Conservation (phyloP, 2,888 invertebrate species). For the Tholera decimalis region DNA sequence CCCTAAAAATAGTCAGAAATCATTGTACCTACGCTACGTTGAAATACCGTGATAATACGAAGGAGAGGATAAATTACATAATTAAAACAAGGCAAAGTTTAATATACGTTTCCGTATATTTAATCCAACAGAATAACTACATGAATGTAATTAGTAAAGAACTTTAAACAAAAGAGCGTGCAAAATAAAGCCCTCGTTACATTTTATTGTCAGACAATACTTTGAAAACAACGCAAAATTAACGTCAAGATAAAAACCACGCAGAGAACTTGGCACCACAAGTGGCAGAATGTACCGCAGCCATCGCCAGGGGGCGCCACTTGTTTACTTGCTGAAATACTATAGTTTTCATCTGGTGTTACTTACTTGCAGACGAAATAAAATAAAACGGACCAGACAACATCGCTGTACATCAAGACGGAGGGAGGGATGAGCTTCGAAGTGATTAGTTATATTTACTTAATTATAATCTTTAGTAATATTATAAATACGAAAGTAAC, state of each 20-base stretch:
- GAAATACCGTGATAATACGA: too few relatives aligned
- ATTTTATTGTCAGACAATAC: slow-evolving; percentile 52
- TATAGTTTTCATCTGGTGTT: not conserved
- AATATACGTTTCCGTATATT: not conserved
- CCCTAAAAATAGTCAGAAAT: too few relatives aligned
- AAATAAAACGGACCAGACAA: too few relatives aligned
- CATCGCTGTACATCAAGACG: too few relatives aligned
- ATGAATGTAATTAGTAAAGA: not conserved
- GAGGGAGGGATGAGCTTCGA: too few relatives aligned
- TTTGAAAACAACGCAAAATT: slow-evolving; percentile 42
- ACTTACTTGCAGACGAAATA: slow-evolving; percentile 7
- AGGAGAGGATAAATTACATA: too few relatives aligned
- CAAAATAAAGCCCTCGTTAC: slow-evolving; percentile 38
- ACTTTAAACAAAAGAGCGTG: slow-evolving; percentile 21
- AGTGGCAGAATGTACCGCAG: slow-evolving; percentile 35
- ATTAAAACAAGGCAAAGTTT: too few relatives aligned
- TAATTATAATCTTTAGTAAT: too few relatives aligned
- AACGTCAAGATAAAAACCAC: slow-evolving; percentile 50
- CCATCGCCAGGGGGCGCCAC: slow-evolving; percentile 30
- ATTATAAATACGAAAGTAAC: too few relatives aligned
- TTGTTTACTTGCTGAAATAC: slow-evolving; percentile 14
- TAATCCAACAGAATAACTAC: slow-evolving; percentile 21
- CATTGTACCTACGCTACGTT: too few relatives aligned
- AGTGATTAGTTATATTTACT: too few relatives aligned
- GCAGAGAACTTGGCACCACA: slow-evolving; percentile 54